These are phyloP conservation scores for Rhabdomys pumilio DNA, from an alignment of 2,797 vertebrate genomes.

Conservation along the genomic window DNA sequence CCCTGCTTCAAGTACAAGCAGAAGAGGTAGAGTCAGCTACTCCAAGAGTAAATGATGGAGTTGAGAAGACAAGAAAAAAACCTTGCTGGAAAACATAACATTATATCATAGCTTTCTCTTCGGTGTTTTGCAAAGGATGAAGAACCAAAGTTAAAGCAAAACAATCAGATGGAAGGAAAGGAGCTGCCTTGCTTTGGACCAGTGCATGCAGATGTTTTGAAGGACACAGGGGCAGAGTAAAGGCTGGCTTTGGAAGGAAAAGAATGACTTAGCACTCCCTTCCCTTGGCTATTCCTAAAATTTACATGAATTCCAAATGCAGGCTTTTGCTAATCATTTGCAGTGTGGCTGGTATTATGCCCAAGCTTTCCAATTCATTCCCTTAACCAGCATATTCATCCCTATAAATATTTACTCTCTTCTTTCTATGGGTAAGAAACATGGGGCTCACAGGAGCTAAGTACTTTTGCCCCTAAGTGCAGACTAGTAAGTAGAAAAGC, in stretches of 20 bases:
- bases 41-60: background rate
- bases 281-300: background rate
- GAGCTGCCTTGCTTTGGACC: conserved; percentile 96
- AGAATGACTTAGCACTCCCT: conserved; percentile 62
- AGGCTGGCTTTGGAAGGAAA: conserved; percentile 65
- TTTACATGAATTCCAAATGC: background rate
- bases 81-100: too few relatives aligned
- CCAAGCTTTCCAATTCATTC: background rate
- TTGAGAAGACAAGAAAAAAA: background rate
- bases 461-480: background rate
- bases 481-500: background rate
- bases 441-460: background rate
- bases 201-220: conserved; percentile 93
- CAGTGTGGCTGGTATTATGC: background rate
- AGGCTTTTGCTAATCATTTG: conserved; percentile 3
- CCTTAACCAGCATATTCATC: background rate
- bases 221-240: conserved; percentile 75
- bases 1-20: background rate
- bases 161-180: conserved; percentile 85
- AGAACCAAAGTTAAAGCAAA: background rate
- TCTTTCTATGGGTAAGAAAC: background rate
- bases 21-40: background rate
- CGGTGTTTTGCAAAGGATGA: background rate
- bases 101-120: background rate
- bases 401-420: background rate